Conservation (phyloP, 2,113 vertebrate species). For the Gallinago undulata region DNA sequence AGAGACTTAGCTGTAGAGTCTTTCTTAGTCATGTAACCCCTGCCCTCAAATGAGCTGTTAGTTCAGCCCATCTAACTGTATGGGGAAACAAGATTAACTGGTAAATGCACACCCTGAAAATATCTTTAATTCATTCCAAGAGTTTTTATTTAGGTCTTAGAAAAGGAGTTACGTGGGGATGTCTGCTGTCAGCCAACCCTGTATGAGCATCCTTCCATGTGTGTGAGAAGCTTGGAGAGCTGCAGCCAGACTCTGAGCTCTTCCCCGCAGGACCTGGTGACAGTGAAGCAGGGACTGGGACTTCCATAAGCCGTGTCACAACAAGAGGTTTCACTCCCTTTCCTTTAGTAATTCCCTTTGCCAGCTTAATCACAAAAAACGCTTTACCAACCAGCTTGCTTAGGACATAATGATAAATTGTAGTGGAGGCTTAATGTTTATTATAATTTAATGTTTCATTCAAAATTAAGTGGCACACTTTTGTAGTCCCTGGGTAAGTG, state of each 20-base stretch:
- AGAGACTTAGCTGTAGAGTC: background rate
- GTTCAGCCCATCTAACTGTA: background rate
- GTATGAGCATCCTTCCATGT: background rate
- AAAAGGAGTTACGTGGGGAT: background rate
- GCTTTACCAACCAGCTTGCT: constrained; percentile 30
- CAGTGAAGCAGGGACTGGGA: background rate
- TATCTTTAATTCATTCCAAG: background rate
- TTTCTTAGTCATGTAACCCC: background rate
- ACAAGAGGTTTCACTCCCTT: background rate
- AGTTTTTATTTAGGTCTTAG: background rate
- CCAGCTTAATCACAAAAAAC: constrained; percentile 14
- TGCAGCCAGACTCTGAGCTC: background rate
- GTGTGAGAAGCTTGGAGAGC: background rate
- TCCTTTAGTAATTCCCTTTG: constrained; percentile 21
- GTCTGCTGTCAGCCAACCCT: background rate
- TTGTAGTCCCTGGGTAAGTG: background rate
- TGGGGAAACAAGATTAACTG: background rate
- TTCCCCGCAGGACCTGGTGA: background rate
- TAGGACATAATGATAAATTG: constrained; percentile 36
- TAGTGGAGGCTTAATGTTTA: constrained; percentile 21
- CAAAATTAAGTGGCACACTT: constrained; percentile 35
- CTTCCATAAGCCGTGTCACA: background rate
- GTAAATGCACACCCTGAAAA: background rate
- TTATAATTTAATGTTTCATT: constrained; percentile 51
- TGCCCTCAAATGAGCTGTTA: background rate